A percentile compares a stretch with the other conserved stretches of the same genome.
Conservation (phyloP, 2,888 invertebrate genomes). For the Hirtodrosophila cameraria region DNA sequence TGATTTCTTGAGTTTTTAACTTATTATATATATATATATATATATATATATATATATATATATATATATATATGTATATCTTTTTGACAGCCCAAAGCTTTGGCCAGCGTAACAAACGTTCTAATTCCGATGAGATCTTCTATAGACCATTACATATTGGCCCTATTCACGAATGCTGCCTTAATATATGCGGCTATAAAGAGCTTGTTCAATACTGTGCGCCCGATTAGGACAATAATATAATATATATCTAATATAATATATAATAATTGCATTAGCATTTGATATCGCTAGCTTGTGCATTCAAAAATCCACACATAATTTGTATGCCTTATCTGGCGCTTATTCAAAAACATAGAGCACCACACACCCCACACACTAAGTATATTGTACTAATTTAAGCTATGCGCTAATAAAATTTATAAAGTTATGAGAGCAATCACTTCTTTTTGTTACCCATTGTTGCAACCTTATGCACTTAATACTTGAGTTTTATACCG, state of each 20-base stretch:
- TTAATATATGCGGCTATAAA: conserved; percentile 72
- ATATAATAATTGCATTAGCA: no score
- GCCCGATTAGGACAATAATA: conserved; percentile 19
- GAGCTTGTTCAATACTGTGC: conserved; percentile 81
- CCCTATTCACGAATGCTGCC: conserved; percentile 80
- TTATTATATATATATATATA: neutral
- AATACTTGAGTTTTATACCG: conserved; percentile 37
- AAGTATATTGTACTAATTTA: conserved; percentile 67
- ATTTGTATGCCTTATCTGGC: conserved; percentile 3
- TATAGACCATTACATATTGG: conserved; percentile 71
- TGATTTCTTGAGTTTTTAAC: neutral
- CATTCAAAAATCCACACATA: conserved; percentile 3
- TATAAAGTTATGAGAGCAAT: conserved; percentile 55
- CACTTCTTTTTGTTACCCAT: no score
- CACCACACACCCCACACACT: conserved; percentile 26
- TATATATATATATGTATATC: no score
- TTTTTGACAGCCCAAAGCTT: conserved; percentile 43
- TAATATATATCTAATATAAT: neutral
- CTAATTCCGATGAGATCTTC: conserved; percentile 51
- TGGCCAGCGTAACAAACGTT: conserved; percentile 66
- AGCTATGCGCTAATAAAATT: conserved; percentile 68
- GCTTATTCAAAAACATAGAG: conserved; percentile 2
- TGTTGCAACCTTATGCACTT: conserved; percentile 40
- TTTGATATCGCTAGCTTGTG: conserved; percentile 10
- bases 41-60: no score